These are phyloP conservation scores for Drosophila meridionalis DNA, from an alignment of 2,888 invertebrate species.

Conservation along the genomic window DNA sequence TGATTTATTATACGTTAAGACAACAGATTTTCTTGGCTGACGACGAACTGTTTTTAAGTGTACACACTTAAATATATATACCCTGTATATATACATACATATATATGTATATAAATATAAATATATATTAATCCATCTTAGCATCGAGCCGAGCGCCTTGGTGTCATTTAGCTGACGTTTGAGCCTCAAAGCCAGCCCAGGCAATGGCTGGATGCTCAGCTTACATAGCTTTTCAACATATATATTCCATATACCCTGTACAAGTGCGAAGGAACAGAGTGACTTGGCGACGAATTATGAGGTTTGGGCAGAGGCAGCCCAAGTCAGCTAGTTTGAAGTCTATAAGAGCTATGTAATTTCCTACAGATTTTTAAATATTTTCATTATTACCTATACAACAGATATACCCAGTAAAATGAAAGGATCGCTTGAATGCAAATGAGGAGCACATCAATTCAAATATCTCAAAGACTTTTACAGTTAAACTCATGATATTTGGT, in stretches of 20 bases:
- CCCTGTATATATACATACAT: background rate
- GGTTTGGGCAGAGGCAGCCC: too few species aligned
- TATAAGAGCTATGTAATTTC: too few species aligned
- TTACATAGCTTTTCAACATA: conserved; percentile 7
- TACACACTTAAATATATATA: conserved; percentile 18
- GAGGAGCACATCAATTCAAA: too few species aligned
- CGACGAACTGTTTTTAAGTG: conserved; percentile 13
- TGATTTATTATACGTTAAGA: conserved; percentile 80
- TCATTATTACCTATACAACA: background rate
- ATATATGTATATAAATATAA: background rate
- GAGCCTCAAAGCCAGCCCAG: conserved; percentile 7
- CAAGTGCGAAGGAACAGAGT: background rate
- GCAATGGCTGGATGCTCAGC: conserved; percentile 7
- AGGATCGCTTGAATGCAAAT: too few species aligned
- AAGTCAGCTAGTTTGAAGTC: background rate
- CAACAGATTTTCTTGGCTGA: conserved; percentile 69
- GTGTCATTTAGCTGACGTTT: conserved; percentile 31
- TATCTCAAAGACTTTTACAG: too few species aligned
- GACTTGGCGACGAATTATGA: background rate
- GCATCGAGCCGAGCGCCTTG: conserved; percentile 26
- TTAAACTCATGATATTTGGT: too few species aligned
- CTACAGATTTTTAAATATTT: too few species aligned
- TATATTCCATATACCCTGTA: conserved; percentile 2
- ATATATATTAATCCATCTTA: conserved; percentile 22
- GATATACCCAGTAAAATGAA: background rate